Percentiles rank a stretch among this genome's conserved stretches.
Conservation (phyloP, 2,797 vertebrate genomes). For the Neopelma chrysocephalum region DNA sequence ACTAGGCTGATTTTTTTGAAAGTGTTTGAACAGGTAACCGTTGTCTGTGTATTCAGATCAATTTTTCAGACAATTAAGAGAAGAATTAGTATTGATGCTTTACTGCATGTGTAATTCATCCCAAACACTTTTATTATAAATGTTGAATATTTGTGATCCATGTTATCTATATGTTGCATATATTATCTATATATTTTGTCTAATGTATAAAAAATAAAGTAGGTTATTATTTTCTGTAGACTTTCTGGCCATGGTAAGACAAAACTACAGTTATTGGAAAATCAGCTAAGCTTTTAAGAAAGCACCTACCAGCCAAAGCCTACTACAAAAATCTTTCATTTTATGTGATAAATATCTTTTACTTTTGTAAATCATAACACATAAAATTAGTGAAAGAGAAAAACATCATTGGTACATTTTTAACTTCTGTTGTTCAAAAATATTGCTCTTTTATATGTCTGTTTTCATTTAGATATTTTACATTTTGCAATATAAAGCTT, state of each 20-base stretch:
- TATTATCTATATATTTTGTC: not conserved
- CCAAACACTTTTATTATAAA: not conserved
- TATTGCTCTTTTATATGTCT: not conserved
- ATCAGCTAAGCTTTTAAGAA: not conserved
- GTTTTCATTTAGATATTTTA: not conserved
- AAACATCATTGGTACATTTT: not conserved
- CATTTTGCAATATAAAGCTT: not conserved
- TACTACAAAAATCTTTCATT: not conserved
- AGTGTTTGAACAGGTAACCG: not conserved
- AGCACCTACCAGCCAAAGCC: not conserved
- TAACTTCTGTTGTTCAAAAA: not conserved
- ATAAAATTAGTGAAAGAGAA: not conserved
- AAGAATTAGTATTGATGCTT: slow-evolving; percentile 28
- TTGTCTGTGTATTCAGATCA: not conserved
- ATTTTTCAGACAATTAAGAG: slow-evolving; percentile 21
- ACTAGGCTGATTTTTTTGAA: not conserved
- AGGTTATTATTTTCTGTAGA: not conserved
- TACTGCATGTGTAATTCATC: not conserved
- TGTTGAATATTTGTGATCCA: slow-evolving; percentile 35
- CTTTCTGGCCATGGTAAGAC: not conserved
- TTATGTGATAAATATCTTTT: not conserved
- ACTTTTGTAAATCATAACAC: not conserved
- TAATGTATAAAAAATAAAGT: not conserved
- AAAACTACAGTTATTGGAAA: not conserved
- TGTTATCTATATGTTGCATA: not conserved